A percentile compares a stretch with the other conserved stretches of the same genome.
Evolutionary conservation across 2,113 vertebrate species (phyloP).

Genomic region (Vimba vimba): DNA sequence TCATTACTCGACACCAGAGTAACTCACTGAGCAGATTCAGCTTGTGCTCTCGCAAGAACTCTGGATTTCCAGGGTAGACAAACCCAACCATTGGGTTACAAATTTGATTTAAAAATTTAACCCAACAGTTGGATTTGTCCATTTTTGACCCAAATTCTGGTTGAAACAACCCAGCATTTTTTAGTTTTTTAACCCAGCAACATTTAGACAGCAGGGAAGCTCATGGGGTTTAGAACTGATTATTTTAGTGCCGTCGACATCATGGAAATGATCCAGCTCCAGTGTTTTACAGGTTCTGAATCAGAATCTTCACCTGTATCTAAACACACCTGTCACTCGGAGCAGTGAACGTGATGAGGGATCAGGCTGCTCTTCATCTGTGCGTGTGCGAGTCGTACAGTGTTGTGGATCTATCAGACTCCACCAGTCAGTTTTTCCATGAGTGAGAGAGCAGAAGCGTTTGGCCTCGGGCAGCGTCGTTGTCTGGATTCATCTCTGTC

Average conservation of each 20-base stretch:
- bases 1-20: no score
- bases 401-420: slow-evolving; percentile 74
- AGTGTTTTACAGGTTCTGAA: not conserved
- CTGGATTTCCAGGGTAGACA: no score
- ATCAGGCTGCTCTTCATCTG: not conserved
- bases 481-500: slow-evolving; percentile 70
- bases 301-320: not conserved
- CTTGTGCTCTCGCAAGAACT: no score
- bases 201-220: not conserved
- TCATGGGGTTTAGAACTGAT: not conserved
- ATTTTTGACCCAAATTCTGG: no score
- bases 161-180: no score
- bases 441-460: slow-evolving; percentile 69
- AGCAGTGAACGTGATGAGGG: not conserved
- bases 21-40: no score
- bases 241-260: not conserved
- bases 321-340: not conserved
- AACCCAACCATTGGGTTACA: no score
- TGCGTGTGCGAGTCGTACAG: slow-evolving; percentile 60
- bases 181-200: no score
- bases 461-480: slow-evolving; percentile 77
- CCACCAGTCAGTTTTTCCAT: slow-evolving; percentile 79
- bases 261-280: not conserved
- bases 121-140: no score
- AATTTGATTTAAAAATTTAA: no score